Percentiles rank a stretch among this genome's conserved stretches.
Conservation (phyloP, 2,113 vertebrate genomes). For the Percopsis transmontana region DNA sequence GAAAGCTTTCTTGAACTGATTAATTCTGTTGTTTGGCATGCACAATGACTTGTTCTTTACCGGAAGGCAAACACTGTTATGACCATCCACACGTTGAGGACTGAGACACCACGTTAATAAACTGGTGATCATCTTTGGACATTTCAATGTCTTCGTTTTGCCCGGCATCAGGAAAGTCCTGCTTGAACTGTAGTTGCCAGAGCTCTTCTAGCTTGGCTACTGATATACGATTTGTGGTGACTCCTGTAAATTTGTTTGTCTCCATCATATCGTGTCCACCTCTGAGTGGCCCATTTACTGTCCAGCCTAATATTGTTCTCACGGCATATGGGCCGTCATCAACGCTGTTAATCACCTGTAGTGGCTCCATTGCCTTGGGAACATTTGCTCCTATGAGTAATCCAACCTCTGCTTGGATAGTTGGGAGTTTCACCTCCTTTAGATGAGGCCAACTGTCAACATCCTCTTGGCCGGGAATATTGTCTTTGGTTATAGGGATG, state of each 20-base stretch:
- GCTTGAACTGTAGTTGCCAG: constrained; percentile 36
- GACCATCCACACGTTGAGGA: not conserved
- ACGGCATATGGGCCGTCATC: constrained; percentile 27
- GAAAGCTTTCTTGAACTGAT: constrained; percentile 19
- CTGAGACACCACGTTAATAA: constrained; percentile 14
- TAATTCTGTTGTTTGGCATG: constrained; percentile 36
- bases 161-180: constrained; percentile 35
- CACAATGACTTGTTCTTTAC: constrained; percentile 14
- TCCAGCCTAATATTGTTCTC: constrained; percentile 40
- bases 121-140: constrained; percentile 29
- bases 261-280: constrained; percentile 6
- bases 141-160: constrained; percentile 24
- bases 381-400: constrained; percentile 28
- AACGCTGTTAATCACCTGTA: constrained; percentile 22
- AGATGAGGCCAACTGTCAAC: constrained; percentile 10
- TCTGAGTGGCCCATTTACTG: constrained; percentile 42
- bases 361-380: constrained; percentile 24
- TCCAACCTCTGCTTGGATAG: constrained; percentile 21
- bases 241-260: not conserved
- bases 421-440: constrained; percentile 8
- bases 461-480: constrained; percentile 8
- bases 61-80: constrained; percentile 19
- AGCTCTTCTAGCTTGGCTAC: constrained; percentile 33
- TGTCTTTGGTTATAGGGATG: constrained; percentile 18
- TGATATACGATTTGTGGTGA: constrained; percentile 28